Evolutionary conservation across 2,888 invertebrate genomes (phyloP).

Genomic region (Creontiades dilutus): DNA sequence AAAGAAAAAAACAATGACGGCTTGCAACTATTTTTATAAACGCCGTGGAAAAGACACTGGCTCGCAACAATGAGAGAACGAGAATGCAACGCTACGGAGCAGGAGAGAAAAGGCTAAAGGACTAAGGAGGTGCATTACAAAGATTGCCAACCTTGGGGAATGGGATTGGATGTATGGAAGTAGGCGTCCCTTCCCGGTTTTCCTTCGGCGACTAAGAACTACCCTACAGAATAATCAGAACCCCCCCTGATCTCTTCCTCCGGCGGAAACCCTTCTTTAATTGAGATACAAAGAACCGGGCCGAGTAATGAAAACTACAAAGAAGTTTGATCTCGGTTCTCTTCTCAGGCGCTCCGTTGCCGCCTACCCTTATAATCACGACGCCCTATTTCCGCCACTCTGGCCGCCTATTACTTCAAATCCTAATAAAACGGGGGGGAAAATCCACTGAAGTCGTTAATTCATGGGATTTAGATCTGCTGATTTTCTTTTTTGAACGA

Average conservation of each 20-base stretch:
- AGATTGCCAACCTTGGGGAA: constrained; percentile 65
- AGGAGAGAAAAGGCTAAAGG: constrained; percentile 5
- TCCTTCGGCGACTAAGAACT: constrained; percentile 44
- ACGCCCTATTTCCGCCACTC: constrained; percentile 54
- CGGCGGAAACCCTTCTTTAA: constrained; percentile 53
- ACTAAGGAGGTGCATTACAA: constrained; percentile 66
- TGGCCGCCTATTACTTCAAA: constrained; percentile 48
- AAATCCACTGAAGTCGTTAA: constrained; percentile 18
- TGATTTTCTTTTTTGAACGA: neutral
- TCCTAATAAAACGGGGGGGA: constrained; percentile 31
- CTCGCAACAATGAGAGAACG: constrained; percentile 24
- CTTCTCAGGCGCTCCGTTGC: neutral
- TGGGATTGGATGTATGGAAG: constrained; percentile 62
- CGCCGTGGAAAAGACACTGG: constrained; percentile 26
- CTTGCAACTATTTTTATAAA: constrained; percentile 49
- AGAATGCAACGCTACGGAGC: constrained; percentile 26
- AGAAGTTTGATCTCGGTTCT: constrained; percentile 62
- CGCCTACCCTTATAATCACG: constrained; percentile 48
- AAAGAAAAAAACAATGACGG: constrained; percentile 48
- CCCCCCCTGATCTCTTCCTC: neutral
- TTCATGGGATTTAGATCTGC: constrained; percentile 11
- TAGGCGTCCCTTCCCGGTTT: constrained; percentile 23
- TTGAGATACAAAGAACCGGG: constrained; percentile 69
- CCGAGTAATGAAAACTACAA: constrained; percentile 70
- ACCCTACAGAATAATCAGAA: constrained; percentile 60